These are phyloP conservation scores for Chrysopilus asiliformis DNA, from an alignment of 2,888 invertebrate species.

Conservation along the genomic window DNA sequence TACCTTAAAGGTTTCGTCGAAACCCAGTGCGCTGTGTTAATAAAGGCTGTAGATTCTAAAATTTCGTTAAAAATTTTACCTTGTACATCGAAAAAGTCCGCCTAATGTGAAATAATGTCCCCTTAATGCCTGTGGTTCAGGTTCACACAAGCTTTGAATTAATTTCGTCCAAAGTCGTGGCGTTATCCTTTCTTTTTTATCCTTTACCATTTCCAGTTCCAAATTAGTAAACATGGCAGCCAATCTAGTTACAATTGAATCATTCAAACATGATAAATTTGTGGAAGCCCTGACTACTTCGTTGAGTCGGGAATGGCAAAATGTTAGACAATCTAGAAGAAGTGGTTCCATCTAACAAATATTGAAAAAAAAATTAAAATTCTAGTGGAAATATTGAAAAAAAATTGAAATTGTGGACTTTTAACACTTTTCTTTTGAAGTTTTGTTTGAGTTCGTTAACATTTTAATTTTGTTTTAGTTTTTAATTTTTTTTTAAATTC, in stretches of 20 bases:
- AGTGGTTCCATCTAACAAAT: conserved; percentile 82
- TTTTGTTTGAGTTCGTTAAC: too few relatives aligned
- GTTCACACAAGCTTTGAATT: conserved; percentile 61
- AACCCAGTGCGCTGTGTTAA: too few relatives aligned
- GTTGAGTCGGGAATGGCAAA: conserved; percentile 74
- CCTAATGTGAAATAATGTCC: conserved; percentile 74
- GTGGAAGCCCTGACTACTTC: conserved; percentile 76
- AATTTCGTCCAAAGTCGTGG: conserved; percentile 73
- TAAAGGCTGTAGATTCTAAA: too few relatives aligned
- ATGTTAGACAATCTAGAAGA: conserved; percentile 71
- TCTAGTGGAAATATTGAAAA: too few relatives aligned
- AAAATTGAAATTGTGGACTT: too few relatives aligned
- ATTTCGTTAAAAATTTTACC: too few relatives aligned
- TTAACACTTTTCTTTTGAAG: too few relatives aligned
- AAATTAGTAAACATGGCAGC: conserved; percentile 78
- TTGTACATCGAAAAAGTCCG: conserved; percentile 54
- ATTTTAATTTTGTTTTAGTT: neutral
- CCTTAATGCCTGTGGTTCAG: conserved; percentile 57
- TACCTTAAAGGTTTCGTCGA: too few relatives aligned
- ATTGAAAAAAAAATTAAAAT: too few relatives aligned
- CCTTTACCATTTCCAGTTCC: conserved; percentile 71
- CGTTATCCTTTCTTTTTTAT: conserved; percentile 80
- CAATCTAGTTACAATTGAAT: conserved; percentile 56
- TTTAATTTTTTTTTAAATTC: neutral
- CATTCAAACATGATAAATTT: conserved; percentile 79